Evolutionary conservation across 2,113 vertebrate species (phyloP).

Genomic region (Eclectus roratus): DNA sequence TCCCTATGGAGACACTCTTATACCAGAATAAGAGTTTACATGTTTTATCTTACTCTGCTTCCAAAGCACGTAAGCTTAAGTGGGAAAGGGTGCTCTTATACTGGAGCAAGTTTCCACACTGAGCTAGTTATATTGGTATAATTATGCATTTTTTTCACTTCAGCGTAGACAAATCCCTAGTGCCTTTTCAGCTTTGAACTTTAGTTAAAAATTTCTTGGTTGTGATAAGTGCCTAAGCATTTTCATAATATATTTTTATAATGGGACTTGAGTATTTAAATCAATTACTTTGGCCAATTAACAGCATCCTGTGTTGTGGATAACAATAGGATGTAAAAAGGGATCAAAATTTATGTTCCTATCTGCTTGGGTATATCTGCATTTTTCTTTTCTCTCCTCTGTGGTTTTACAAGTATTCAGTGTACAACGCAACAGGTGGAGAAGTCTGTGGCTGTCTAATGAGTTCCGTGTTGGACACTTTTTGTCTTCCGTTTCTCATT

Average conservation of each 20-base stretch:
- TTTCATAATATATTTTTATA: conserved; percentile 44
- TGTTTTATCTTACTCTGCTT: conserved; percentile 18
- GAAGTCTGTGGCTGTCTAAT: not conserved
- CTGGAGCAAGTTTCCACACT: conserved; percentile 11
- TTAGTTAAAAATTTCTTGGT: conserved; percentile 60
- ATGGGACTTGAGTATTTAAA: conserved; percentile 47
- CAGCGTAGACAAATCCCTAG: conserved; percentile 18
- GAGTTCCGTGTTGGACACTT: not conserved
- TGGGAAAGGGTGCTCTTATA: conserved; percentile 14
- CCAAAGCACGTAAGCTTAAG: not conserved
- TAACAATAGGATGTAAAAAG: conserved; percentile 15
- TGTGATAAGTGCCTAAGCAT: conserved; percentile 49
- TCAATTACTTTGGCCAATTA: conserved; percentile 55
- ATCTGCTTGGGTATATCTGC: not conserved
- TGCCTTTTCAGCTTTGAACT: conserved; percentile 58
- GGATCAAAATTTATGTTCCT: conserved; percentile 14
- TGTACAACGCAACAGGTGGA: not conserved
- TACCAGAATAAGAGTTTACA: conserved; percentile 49
- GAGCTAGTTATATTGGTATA: conserved; percentile 37
- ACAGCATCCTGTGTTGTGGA: conserved; percentile 20
- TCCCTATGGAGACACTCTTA: conserved; percentile 13
- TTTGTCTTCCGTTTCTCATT: conserved; percentile 5
- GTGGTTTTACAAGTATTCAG: not conserved
- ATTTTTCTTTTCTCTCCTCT: accelerated
- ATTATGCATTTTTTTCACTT: conserved; percentile 40